A percentile compares a stretch with the other conserved stretches of the same genome.
Conservation (phyloP, 1,140 invertebrate genomes). For the Drosophila persimilis region DNA sequence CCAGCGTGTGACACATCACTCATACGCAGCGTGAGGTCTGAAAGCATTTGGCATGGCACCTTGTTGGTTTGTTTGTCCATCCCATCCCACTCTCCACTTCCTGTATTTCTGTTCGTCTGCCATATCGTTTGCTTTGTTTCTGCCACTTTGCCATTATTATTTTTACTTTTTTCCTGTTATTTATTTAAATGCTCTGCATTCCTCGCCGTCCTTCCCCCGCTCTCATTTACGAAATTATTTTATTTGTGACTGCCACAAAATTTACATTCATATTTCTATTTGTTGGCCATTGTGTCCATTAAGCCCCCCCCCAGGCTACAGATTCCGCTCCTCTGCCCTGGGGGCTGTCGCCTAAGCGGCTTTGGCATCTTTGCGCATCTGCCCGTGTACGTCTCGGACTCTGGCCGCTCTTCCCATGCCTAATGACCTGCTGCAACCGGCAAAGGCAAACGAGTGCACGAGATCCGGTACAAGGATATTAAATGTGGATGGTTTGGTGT, state of each 20-base stretch:
- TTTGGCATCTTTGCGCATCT: constrained; percentile 54
- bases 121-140: constrained; percentile 27
- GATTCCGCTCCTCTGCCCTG: constrained; percentile 11
- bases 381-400: constrained; percentile 13
- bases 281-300: constrained; percentile 54
- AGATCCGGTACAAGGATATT: constrained; percentile 35
- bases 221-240: constrained; percentile 55
- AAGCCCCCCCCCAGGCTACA: background rate
- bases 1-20: constrained; percentile 43
- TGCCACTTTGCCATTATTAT: constrained; percentile 64
- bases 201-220: background rate
- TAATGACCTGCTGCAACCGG: constrained; percentile 41
- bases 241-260: constrained; percentile 60
- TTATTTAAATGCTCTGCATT: constrained; percentile 61
- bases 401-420: background rate
- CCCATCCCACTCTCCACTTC: too few relatives aligned
- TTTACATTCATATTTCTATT: constrained; percentile 63
- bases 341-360: constrained; percentile 69
- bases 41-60: constrained; percentile 23
- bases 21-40: constrained; percentile 51
- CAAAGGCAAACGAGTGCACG: constrained; percentile 29
- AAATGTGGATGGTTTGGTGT: constrained; percentile 21
- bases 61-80: constrained; percentile 40
- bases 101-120: background rate
- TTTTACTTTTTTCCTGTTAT: constrained; percentile 65